phyloP scores from a whole-genome alignment of 2,888 invertebrate genomes.

The Andrena praecox region DNA sequence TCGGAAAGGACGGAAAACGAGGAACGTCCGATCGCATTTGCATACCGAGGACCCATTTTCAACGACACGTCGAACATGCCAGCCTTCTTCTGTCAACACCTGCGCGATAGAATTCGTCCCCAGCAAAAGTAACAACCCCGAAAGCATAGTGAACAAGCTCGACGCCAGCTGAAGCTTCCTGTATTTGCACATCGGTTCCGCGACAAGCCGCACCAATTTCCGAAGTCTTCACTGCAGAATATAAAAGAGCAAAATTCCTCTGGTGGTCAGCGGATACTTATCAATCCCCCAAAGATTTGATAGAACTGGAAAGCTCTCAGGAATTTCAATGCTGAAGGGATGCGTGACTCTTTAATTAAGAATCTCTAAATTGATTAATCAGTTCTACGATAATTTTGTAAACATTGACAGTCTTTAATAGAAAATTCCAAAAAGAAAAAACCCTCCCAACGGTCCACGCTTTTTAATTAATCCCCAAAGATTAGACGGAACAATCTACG shows the following conservation, averaged over 20 bases:
- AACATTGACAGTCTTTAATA: background rate
- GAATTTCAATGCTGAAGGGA: background rate
- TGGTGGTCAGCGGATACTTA: too few species aligned
- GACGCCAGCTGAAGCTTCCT: background rate
- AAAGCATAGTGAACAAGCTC: background rate
- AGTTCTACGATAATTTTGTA: background rate
- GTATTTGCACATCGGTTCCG: background rate
- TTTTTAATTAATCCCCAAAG: background rate
- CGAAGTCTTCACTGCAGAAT: too few species aligned
- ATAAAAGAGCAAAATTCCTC: too few species aligned
- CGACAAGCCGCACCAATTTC: too few species aligned
- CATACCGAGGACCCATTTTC: conserved; percentile 23
- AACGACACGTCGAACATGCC: conserved; percentile 3
- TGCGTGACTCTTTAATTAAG: too few species aligned
- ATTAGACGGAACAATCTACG: too few species aligned
- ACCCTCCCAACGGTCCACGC: background rate
- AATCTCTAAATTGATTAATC: too few species aligned
- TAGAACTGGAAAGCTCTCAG: background rate
- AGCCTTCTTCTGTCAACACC: conserved; percentile 8
- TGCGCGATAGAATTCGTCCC: conserved; percentile 4
- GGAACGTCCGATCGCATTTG: conserved; percentile 27
- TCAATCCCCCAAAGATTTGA: too few species aligned
- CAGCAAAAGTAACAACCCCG: conserved; percentile 1
- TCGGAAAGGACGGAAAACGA: conserved; percentile 29
- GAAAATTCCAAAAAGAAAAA: background rate